Conservation (phyloP, 2,888 invertebrate species). For the Siphlonurus alternatus region DNA sequence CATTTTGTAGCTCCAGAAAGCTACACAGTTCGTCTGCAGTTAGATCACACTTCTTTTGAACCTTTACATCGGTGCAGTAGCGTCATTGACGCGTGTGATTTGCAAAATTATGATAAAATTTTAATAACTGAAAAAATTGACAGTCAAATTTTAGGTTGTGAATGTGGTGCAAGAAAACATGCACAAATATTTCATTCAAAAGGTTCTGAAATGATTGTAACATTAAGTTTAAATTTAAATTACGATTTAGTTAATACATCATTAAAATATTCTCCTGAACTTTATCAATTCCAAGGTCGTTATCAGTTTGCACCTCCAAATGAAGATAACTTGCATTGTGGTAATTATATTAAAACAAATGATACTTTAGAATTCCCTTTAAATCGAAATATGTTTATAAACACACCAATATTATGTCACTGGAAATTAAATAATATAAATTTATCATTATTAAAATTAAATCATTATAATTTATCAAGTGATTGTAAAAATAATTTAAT, state of each 20-base stretch:
- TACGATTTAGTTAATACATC: not conserved
- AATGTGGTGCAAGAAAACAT: not conserved
- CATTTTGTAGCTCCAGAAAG: not conserved
- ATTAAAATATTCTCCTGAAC: not conserved
- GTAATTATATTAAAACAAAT: not conserved
- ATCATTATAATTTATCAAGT: not conserved
- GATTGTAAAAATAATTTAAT: not conserved
- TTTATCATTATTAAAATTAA: not conserved
- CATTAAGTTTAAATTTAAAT: not conserved
- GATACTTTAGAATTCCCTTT: not conserved
- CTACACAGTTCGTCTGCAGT: not conserved
- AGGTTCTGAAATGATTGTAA: conserved; percentile 1
- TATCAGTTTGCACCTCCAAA: not conserved
- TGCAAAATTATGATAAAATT: not conserved
- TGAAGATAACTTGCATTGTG: not conserved
- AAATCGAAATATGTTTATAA: not conserved
- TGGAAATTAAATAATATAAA: not conserved
- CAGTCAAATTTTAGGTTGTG: not conserved
- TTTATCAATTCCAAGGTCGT: not conserved
- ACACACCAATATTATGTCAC: not conserved
- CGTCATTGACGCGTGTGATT: not conserved
- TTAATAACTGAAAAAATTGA: not conserved
- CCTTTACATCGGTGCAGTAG: not conserved
- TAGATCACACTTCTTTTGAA: not conserved
- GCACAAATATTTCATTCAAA: conserved; percentile 1